Evolutionary conservation across 2,797 vertebrate genomes (phyloP).

Genomic region (Eremophila alpestris): DNA sequence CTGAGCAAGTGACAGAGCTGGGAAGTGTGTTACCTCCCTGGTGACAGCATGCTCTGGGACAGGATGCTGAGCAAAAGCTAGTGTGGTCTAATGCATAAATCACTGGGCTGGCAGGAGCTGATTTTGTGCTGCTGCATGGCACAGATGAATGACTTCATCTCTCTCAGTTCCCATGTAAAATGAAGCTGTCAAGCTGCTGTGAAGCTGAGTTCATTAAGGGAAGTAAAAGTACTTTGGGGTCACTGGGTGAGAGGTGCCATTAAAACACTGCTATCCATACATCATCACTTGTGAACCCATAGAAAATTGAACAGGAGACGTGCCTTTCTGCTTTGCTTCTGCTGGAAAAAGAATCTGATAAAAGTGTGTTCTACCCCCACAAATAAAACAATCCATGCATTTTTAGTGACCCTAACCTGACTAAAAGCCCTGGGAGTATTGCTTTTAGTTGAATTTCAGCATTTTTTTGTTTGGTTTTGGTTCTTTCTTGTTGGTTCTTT

Average conservation of each 20-base stretch:
- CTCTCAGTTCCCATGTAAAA: not conserved
- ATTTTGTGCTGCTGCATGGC: not conserved
- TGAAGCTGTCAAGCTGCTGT: not conserved
- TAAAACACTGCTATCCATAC: not conserved
- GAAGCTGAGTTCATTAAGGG: not conserved
- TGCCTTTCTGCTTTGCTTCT: not conserved
- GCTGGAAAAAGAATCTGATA: not conserved
- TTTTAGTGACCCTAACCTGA: not conserved
- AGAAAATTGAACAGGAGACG: not conserved
- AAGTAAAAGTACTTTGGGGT: slow-evolving; percentile 12
- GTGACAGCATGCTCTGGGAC: not conserved
- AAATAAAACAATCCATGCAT: not conserved
- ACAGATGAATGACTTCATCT: not conserved
- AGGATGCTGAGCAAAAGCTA: not conserved
- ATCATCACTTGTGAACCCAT: not conserved
- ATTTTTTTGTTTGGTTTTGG: not conserved
- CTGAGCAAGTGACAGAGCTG: not conserved
- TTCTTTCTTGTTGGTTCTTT: not conserved
- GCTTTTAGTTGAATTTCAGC: not conserved
- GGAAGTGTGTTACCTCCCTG: not conserved
- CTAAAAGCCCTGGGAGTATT: not conserved
- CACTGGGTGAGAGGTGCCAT: not conserved
- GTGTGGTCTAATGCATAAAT: not conserved
- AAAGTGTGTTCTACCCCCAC: not conserved
- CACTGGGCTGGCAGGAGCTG: not conserved